Conservation (phyloP, 2,113 vertebrate species). For the Corythoichthys haematopterus region DNA sequence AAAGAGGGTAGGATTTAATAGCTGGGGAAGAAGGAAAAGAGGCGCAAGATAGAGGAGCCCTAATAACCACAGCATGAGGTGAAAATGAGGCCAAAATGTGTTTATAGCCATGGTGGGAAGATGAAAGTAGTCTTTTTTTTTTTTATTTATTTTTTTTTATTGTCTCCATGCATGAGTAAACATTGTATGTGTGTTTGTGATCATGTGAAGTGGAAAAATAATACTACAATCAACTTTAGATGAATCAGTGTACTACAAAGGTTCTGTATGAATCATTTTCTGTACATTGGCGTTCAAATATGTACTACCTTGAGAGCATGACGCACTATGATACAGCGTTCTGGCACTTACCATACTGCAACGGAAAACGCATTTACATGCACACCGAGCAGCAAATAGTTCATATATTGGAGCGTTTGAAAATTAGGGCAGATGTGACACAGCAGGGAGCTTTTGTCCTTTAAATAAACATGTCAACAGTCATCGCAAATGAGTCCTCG, state of each 20-base stretch:
- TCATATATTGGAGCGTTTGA: background rate
- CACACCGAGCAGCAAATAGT: background rate
- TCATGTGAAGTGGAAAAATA: constrained; percentile 6
- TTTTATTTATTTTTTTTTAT: constrained; percentile 6
- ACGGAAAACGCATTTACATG: background rate
- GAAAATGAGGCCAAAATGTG: constrained; percentile 43
- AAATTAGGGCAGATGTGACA: constrained; percentile 5
- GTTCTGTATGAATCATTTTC: constrained; percentile 5
- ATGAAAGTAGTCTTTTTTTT: constrained; percentile 37
- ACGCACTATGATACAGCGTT: constrained; percentile 6
- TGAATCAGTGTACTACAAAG: constrained; percentile 4
- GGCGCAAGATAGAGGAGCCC: constrained; percentile 12
- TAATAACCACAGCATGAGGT: constrained; percentile 37
- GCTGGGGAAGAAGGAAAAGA: constrained; percentile 6
- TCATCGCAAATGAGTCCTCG: constrained; percentile 38
- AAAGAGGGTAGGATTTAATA: constrained; percentile 6
- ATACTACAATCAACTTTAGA: constrained; percentile 10
- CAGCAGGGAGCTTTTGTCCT: constrained; percentile 32
- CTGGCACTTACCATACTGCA: background rate
- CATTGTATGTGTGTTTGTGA: constrained; percentile 12
- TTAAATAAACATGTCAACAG: constrained; percentile 30
- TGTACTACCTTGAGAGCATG: constrained; percentile 2
- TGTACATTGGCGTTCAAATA: constrained; percentile 1
- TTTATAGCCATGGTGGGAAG: constrained; percentile 38
- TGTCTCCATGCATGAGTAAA: constrained; percentile 18